Base-by-base conservation (phyloP, 2,888 invertebrate species). In the Protonemura montana region DNA sequence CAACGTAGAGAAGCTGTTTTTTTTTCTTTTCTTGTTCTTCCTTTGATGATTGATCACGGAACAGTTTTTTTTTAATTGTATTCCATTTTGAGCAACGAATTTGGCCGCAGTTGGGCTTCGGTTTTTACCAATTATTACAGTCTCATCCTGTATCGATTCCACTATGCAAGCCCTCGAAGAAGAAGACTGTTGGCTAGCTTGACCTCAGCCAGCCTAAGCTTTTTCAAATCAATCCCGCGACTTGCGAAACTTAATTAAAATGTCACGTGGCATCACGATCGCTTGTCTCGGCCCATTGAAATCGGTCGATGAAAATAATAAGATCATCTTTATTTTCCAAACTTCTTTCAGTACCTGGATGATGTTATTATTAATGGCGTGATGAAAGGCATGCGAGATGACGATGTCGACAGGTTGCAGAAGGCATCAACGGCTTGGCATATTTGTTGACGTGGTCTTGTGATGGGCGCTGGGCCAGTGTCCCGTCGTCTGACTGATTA, bases 401-500 rank as follows among this genome's bases (percentile, higher is more conserved):
- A 59, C 59, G 59, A 7, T 59, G 59, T 59, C 59, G 59, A 59
- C 59, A 59, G 59, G 59, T 59, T 59, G 59, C 59, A 59, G 59
- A 59, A 35, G 35, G 35, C 35, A 35, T 35, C 35, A 35, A 35
- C 35, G 35, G 5, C 5, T 35, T 35, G 35, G 35, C 59, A 59
- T 59, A 21, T 59, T 59, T 21, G 59, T 21, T 59, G 13, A 7
- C 59, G 59, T 59, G 59, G 21, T 59, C 59, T 59, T 59, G 16
- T 59, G 59, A 21, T 21, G 59, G 21, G 16, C 59, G 1, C 13
- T 7, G 59, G 1, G 21, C 59, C 59, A 59, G 13, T 21, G 59
- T 13, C 7, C 81, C 81, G 30, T 30, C 81, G 81, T 6, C 81
- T 21, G 3, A 29, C 81, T 81, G 81, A 81, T 81, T 81, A 81